A percentile compares a stretch with the other conserved stretches of the same genome.
Evolutionary conservation across 2,797 vertebrate genomes (phyloP).

Genomic region (Anguilla megastoma): DNA sequence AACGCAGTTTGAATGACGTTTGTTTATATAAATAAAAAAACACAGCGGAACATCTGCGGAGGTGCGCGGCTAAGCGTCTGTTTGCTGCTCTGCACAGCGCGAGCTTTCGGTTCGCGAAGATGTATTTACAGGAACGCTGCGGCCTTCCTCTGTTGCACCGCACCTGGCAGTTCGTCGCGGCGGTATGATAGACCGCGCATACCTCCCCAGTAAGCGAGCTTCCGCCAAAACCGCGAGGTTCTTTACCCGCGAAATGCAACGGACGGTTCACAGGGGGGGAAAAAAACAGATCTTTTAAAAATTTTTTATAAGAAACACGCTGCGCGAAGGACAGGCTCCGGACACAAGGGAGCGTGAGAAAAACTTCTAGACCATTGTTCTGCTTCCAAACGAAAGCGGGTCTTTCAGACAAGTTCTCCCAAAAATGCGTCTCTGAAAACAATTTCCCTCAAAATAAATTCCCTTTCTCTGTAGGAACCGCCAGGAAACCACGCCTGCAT

Average conservation of each 20-base stretch:
- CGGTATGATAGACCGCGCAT: background rate
- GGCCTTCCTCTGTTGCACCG: background rate
- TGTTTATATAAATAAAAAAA: no score
- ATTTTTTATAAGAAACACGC: background rate
- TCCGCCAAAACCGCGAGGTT: background rate
- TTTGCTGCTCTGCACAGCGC: background rate
- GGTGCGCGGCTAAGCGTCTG: background rate
- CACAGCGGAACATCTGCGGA: background rate
- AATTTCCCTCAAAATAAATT: constrained; percentile 7
- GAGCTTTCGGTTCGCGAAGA: background rate
- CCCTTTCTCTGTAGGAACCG: background rate
- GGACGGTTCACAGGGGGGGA: background rate
- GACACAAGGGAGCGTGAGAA: constrained; percentile 26
- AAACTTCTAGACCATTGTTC: constrained; percentile 33
- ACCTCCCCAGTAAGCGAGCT: background rate
- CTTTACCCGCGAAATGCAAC: background rate
- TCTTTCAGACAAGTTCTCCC: background rate
- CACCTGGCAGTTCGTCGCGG: background rate
- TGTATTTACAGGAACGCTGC: background rate
- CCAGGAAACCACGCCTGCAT: background rate
- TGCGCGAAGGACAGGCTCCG: constrained; percentile 6
- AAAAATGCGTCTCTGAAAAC: constrained; percentile 6
- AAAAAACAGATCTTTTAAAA: background rate
- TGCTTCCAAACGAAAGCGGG: background rate
- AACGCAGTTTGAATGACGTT: background rate